phyloP scores from a whole-genome alignment of 2,888 invertebrate species.

The Pseudococcus viburni region DNA sequence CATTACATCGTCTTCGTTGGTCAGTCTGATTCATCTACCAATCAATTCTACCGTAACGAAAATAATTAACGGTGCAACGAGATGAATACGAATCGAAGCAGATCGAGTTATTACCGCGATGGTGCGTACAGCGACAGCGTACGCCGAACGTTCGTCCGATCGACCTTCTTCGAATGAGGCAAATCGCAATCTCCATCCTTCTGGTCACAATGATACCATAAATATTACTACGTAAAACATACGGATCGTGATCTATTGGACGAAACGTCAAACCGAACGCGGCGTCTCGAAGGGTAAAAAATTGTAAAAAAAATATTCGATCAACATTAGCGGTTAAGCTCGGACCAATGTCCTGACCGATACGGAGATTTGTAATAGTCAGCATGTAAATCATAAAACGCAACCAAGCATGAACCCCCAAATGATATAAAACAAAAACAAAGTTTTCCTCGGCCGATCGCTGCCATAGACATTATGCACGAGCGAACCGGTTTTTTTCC shows the following conservation, averaged over 20 bases:
- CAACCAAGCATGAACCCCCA: constrained; percentile 56
- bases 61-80: constrained; percentile 36
- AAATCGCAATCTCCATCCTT: neutral
- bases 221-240: neutral
- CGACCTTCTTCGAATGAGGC: neutral
- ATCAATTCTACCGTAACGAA: neutral
- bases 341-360: constrained; percentile 47
- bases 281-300: neutral
- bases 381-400: constrained; percentile 59
- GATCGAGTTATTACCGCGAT: neutral
- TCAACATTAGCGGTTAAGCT: constrained; percentile 45
- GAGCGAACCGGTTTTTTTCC: constrained; percentile 61
- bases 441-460: constrained; percentile 28
- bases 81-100: constrained; percentile 24
- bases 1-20: neutral
- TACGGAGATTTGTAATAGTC: constrained; percentile 53
- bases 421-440: constrained; percentile 52
- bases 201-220: neutral
- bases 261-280: neutral
- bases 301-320: constrained; percentile 6
- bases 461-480: constrained; percentile 44
- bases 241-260: constrained; percentile 23
- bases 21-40: neutral
- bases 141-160: neutral
- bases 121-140: neutral